Evolutionary conservation across 2,113 vertebrate species (phyloP).

Genomic region (Prietella phreatophila): DNA sequence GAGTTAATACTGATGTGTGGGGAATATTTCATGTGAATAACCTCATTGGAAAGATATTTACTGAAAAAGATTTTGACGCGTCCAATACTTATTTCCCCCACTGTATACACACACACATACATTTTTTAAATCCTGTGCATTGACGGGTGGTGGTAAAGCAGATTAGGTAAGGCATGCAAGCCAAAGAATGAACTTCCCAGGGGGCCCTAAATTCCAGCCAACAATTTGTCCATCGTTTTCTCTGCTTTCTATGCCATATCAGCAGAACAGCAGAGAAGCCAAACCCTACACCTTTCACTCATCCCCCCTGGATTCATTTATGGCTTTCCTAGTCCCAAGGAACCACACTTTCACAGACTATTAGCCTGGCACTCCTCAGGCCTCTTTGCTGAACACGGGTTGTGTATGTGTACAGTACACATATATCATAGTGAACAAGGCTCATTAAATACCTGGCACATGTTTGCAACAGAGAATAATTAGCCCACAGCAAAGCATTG

Average conservation of each 20-base stretch:
- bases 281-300: constrained; percentile 11
- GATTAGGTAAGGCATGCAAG: neutral
- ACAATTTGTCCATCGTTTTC: neutral
- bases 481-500: constrained; percentile 58
- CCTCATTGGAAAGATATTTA: too few relatives aligned
- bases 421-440: constrained; percentile 69
- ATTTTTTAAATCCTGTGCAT: neutral
- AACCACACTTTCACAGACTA: constrained; percentile 52
- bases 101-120: neutral
- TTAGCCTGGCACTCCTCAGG: constrained; percentile 53
- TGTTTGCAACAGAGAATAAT: constrained; percentile 67
- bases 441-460: constrained; percentile 71
- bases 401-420: constrained; percentile 46
- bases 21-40: too few relatives aligned
- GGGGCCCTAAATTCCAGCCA: neutral
- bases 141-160: neutral
- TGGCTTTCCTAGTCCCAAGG: constrained; percentile 12
- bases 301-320: constrained; percentile 33
- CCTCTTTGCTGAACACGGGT: constrained; percentile 18
- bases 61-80: too few relatives aligned
- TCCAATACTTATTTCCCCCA: too few relatives aligned
- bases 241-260: neutral
- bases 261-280: constrained; percentile 19
- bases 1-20: too few relatives aligned
- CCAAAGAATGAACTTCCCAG: neutral